These are phyloP conservation scores for Prolemur simus DNA, from an alignment of 2,113 vertebrate genomes.

Conservation along the genomic window DNA sequence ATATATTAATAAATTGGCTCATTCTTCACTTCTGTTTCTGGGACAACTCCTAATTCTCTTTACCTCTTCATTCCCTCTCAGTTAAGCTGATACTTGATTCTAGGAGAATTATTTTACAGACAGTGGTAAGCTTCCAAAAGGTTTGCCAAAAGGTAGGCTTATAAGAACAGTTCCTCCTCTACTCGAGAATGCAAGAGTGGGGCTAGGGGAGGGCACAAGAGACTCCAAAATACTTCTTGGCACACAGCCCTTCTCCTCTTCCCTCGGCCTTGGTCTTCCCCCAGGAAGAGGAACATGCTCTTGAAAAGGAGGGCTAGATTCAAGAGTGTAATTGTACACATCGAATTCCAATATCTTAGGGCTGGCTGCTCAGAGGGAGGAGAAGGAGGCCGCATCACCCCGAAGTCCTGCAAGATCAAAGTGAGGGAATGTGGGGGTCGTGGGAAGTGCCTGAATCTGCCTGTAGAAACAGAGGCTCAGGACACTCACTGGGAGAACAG, in stretches of 20 bases:
- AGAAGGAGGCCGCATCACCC: neutral
- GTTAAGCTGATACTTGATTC: neutral
- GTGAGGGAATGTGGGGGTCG: neutral
- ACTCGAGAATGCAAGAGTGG: neutral
- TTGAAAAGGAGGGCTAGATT: neutral
- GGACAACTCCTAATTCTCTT: neutral
- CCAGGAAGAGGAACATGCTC: neutral
- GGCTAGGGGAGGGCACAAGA: fast-evolving
- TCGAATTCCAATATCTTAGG: neutral
- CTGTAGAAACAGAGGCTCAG: neutral
- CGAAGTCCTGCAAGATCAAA: slow-evolving; percentile 6
- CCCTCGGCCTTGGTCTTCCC: neutral
- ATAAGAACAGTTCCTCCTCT: neutral
- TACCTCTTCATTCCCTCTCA: neutral
- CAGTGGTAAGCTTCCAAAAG: neutral
- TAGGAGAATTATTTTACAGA: neutral
- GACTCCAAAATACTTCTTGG: neutral
- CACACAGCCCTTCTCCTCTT: neutral
- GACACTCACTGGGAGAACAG: neutral
- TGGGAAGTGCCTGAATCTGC: neutral
- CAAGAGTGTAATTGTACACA: neutral
- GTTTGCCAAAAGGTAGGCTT: neutral
- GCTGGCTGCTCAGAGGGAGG: neutral
- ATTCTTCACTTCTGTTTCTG: neutral
- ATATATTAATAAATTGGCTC: slow-evolving; percentile 23